Evolutionary conservation across 1,140 invertebrate genomes (phyloP).

Genomic region (Grapholita molesta): DNA sequence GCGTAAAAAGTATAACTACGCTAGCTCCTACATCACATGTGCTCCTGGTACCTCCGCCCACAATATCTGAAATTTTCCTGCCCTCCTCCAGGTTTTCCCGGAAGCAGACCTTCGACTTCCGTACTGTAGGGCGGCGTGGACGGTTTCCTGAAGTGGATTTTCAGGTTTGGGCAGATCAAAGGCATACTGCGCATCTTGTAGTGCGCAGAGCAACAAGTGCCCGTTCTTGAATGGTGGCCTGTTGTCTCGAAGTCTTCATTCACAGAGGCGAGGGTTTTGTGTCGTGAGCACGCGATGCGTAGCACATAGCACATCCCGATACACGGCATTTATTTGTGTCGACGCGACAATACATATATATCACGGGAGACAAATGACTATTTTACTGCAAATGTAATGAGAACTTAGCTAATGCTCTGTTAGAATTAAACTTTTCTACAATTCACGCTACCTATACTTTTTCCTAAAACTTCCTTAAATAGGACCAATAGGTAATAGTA

Average conservation of each 20-base stretch:
- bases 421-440: no score
- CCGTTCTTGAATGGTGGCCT: not conserved
- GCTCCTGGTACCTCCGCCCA: conserved; percentile 67
- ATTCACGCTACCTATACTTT: no score
- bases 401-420: no score
- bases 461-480: no score
- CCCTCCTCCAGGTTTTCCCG: conserved; percentile 64
- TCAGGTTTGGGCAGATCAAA: not conserved
- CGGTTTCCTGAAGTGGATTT: conserved; percentile 5
- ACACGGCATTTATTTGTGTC: no score
- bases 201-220: conserved; percentile 42
- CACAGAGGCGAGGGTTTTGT: not conserved
- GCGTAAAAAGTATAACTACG: conserved; percentile 28
- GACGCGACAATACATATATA: no score
- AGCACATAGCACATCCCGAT: no score
- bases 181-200: conserved; percentile 43
- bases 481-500: no score
- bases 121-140: conserved; percentile 57
- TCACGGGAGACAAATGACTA: no score
- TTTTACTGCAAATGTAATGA: no score
- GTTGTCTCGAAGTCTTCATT: no score
- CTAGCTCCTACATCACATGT: conserved; percentile 37
- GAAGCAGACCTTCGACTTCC: conserved; percentile 60
- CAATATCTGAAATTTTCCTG: conserved; percentile 73
- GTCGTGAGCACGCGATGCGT: not conserved